Conservation (phyloP, 2,888 invertebrate genomes). For the Ophion slaviceki region DNA sequence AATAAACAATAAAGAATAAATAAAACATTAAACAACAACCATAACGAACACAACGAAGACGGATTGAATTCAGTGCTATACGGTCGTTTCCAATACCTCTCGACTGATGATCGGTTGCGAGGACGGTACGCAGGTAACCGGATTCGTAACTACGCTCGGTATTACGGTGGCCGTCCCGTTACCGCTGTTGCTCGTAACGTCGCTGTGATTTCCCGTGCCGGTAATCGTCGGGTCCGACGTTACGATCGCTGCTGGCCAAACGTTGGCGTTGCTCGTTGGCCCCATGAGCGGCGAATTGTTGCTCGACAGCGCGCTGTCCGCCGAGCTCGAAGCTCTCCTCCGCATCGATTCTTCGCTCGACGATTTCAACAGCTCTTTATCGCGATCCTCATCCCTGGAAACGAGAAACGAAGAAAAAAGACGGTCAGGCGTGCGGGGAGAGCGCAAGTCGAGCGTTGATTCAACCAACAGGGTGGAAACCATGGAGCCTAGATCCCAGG, state of each 20-base stretch:
- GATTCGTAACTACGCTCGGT: conserved; percentile 81
- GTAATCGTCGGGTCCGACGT: conserved; percentile 77
- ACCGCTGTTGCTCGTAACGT: conserved; percentile 74
- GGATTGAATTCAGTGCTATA: conserved; percentile 82
- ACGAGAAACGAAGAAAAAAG: neutral
- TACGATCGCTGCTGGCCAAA: conserved; percentile 82
- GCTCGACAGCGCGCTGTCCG: conserved; percentile 86
- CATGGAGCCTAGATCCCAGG: too few species aligned
- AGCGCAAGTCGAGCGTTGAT: conserved; percentile 25
- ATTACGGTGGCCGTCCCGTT: conserved; percentile 74
- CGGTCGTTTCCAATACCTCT: conserved; percentile 90
- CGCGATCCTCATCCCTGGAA: conserved; percentile 87
- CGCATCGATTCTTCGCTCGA: conserved; percentile 87
- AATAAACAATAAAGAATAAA: conserved; percentile 25
- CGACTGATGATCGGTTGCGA: conserved; percentile 83
- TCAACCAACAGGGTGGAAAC: neutral
- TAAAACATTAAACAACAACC: conserved; percentile 41
- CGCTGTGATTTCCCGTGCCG: conserved; percentile 71
- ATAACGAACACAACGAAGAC: conserved; percentile 58
- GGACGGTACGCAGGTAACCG: conserved; percentile 77
- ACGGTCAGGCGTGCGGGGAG: neutral
- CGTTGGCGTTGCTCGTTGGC: conserved; percentile 78
- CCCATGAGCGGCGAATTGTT: conserved; percentile 83
- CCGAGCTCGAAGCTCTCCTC: conserved; percentile 86
- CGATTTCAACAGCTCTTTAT: conserved; percentile 86